Evolutionary conservation across 1,140 invertebrate species (phyloP).

Genomic region (Ceratina japonica): DNA sequence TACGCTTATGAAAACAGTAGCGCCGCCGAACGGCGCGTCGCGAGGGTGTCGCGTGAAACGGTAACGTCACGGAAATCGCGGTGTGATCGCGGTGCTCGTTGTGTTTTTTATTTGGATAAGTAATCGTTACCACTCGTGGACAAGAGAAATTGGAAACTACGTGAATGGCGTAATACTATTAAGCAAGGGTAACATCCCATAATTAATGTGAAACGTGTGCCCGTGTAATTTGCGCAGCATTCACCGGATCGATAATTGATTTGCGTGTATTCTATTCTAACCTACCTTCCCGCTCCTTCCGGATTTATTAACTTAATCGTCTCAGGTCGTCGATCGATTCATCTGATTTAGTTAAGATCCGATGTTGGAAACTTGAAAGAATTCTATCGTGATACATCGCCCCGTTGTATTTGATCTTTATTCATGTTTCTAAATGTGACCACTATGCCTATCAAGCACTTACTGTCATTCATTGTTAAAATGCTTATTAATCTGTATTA

Average conservation of each 20-base stretch:
- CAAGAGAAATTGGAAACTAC: background rate
- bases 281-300: constrained; percentile 51
- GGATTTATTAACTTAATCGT: constrained; percentile 42
- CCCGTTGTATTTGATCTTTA: constrained; percentile 7
- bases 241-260: constrained; percentile 67
- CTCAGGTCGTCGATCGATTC: constrained; percentile 11
- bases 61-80: constrained; percentile 33
- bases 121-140: background rate
- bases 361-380: background rate
- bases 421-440: constrained; percentile 30
- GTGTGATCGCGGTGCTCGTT: constrained; percentile 24
- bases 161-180: constrained; percentile 24
- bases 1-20: constrained; percentile 17
- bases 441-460: constrained; percentile 19
- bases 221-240: constrained; percentile 58
- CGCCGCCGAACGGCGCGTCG: background rate
- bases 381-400: background rate
- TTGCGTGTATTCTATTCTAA: constrained; percentile 62
- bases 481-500: constrained; percentile 1
- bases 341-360: constrained; percentile 12
- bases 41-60: constrained; percentile 33
- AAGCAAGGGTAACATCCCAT: constrained; percentile 25
- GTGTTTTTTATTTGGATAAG: constrained; percentile 27
- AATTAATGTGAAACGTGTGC: too few relatives aligned
- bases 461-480: constrained; percentile 36